Evolutionary conservation across 1,140 invertebrate species (phyloP), one percentile per base, ranked within the genome.

Genomic region (Atta cephalotes): DNA sequence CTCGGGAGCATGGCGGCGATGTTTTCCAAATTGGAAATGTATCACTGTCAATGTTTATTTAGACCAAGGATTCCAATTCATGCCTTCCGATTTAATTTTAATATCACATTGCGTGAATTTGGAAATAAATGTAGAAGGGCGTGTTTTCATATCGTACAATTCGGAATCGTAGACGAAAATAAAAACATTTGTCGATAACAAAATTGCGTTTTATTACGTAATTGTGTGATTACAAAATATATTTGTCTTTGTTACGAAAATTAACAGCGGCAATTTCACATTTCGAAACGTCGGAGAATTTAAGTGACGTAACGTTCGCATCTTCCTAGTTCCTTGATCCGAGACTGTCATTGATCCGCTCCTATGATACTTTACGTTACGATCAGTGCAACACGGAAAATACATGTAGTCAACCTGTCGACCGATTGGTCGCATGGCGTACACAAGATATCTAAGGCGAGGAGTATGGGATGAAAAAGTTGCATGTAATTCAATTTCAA

Each of bases 311-410:
- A 16, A 79, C 5, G n/a, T 21, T 14, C 18, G 12, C 45, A n/a
- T 35, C 31, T 71, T 16, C 56, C n/a, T 63, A 35, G 1, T 39
- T 18, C n/a, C 31, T 81, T 81, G 82, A 74, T 80, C 86, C 58
- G 68, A 70, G 51, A 82, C 58, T 89, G 82, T 81, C 89, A 92
- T 92, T 92, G 91, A 92, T 92, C 88, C 85, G 72, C 79, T 91
- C 79, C 79, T 90, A 89, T 88, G 58, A 88, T 74, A 86, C 60
- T 58, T 87, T 63, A 72, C 68, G 74, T 66, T 87, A 58, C 28
- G 89, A 86, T 89, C 76, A 85, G 89, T 87, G 88, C 86, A 78
- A 85, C 88, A 79, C 58, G 51, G 51, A 63, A 31, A 31, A 21
- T 70, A 70, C 78, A 21, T 68, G 5, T 68, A 86, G 56, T 87